Conservation (phyloP, 2,888 invertebrate genomes). For the Escarpia spicata region DNA sequence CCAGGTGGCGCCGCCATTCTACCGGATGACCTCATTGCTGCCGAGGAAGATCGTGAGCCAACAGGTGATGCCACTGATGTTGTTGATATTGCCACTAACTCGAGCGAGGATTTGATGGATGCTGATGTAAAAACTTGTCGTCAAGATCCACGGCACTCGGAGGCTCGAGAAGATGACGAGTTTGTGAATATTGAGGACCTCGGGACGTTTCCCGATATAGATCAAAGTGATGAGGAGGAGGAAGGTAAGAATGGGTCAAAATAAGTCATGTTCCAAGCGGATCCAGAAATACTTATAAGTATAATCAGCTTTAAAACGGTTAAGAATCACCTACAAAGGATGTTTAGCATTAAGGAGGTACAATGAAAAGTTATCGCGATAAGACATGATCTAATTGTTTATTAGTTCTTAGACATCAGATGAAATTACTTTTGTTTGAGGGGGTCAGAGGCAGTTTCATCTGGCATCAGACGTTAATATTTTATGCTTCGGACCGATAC, state of each 20-base stretch:
- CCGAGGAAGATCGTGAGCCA: neutral
- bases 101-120: neutral
- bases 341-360: too few species aligned
- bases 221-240: neutral
- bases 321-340: neutral
- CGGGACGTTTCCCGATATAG: neutral
- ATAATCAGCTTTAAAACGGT: neutral
- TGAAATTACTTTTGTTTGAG: too few species aligned
- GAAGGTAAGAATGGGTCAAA: neutral
- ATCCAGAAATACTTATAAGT: neutral
- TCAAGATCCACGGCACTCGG: neutral
- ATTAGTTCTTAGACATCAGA: too few species aligned
- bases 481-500: too few species aligned
- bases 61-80: neutral
- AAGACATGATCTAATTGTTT: too few species aligned
- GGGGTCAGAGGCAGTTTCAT: too few species aligned
- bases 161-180: neutral
- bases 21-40: neutral
- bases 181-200: slow-evolving; percentile 3
- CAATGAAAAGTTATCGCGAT: too few species aligned
- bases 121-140: neutral
- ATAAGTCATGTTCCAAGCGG: neutral
- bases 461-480: too few species aligned
- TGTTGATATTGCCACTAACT: neutral
- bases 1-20: neutral